phyloP scores from a whole-genome alignment of 1,140 invertebrate genomes.

The Anthonomus grandis region DNA sequence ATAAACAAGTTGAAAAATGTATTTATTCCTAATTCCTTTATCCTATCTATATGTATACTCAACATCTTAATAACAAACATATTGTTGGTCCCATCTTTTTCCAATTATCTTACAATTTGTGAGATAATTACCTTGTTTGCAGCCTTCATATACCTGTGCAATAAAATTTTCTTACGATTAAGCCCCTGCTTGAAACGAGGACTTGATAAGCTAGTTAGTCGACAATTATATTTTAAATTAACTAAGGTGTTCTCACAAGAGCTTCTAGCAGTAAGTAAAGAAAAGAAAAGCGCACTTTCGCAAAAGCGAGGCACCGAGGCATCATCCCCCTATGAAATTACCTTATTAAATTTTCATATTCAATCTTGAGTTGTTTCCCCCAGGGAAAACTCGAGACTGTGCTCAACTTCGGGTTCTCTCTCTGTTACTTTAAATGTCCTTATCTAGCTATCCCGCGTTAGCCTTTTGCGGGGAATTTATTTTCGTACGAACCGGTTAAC shows the following conservation, averaged over 20 bases:
- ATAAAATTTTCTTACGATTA: too few relatives aligned
- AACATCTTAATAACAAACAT: too few relatives aligned
- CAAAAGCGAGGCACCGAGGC: constrained; percentile 37
- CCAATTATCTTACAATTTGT: too few relatives aligned
- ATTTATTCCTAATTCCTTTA: too few relatives aligned
- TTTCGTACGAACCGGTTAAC: constrained; percentile 18
- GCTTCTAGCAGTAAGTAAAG: constrained; percentile 32
- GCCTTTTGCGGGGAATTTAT: constrained; percentile 19
- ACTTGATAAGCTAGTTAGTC: constrained; percentile 35
- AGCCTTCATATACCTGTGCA: too few relatives aligned
- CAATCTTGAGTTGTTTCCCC: constrained; percentile 60
- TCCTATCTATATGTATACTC: too few relatives aligned
- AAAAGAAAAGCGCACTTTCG: constrained; percentile 31
- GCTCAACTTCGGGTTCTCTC: constrained; percentile 31
- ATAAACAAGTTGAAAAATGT: too few relatives aligned
- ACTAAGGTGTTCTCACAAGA: constrained; percentile 27
- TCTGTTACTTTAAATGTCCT: constrained; percentile 24
- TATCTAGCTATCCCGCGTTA: constrained; percentile 15
- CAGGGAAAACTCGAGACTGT: constrained; percentile 37
- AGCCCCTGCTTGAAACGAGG: too few relatives aligned
- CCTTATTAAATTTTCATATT: constrained; percentile 66
- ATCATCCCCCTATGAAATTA: constrained; percentile 56
- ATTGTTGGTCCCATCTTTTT: too few relatives aligned
- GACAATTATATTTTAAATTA: constrained; percentile 35
- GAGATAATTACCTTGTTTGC: too few relatives aligned